Evolutionary conservation across 2,888 invertebrate genomes (phyloP).

Genomic region (Acronicta psi): DNA sequence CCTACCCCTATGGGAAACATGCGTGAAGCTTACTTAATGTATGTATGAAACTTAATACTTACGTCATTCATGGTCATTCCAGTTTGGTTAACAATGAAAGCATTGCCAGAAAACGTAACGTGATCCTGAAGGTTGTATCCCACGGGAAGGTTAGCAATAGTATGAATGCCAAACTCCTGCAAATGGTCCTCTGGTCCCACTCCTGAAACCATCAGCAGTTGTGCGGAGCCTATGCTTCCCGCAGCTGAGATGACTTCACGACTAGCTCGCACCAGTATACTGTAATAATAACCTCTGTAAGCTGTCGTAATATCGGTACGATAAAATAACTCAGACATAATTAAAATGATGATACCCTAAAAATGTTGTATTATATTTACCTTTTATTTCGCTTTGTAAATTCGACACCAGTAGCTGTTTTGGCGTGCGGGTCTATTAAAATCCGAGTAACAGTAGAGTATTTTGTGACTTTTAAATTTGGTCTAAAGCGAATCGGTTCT

Average conservation of each 20-base stretch:
- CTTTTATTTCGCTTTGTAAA: conserved; percentile 90
- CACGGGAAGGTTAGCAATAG: conserved; percentile 92
- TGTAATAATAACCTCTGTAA: conserved; percentile 49
- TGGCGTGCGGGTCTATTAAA: conserved; percentile 90
- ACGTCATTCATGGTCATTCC: conserved; percentile 91
- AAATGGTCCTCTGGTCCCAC: conserved; percentile 92
- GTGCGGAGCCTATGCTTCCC: conserved; percentile 95
- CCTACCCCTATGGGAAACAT: no score
- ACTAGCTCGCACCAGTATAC: conserved; percentile 84
- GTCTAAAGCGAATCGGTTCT: conserved; percentile 90
- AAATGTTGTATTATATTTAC: conserved; percentile 55
- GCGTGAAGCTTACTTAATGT: no score
- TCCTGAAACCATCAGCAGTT: conserved; percentile 95
- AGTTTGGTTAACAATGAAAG: conserved; percentile 92
- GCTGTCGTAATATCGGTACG: neutral
- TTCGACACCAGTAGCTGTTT: conserved; percentile 91
- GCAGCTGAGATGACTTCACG: conserved; percentile 94
- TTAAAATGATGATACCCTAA: neutral
- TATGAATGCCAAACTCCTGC: conserved; percentile 88
- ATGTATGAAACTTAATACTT: conserved; percentile 53
- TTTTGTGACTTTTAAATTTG: conserved; percentile 92
- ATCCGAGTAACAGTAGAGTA: conserved; percentile 91
- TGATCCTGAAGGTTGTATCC: conserved; percentile 96
- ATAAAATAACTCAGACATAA: neutral
- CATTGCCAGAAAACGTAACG: conserved; percentile 92